These are phyloP conservation scores for Nomada ruficornis DNA, from an alignment of 2,888 invertebrate species.

Conservation along the genomic window DNA sequence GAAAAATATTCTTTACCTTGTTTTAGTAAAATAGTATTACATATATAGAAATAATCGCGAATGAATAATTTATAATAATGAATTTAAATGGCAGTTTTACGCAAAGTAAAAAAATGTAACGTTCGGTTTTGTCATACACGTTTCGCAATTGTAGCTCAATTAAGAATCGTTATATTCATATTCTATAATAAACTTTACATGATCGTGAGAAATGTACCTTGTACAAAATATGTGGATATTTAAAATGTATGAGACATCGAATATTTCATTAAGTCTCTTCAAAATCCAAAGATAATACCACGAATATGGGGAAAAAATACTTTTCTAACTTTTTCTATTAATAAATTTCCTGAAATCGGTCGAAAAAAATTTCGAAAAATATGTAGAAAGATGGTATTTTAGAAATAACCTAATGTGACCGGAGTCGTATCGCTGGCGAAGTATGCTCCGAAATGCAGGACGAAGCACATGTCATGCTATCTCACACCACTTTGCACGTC, in stretches of 20 bases:
- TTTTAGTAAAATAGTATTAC: too few relatives aligned
- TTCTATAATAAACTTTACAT: too few relatives aligned
- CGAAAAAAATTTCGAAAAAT: background rate
- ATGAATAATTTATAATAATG: too few relatives aligned
- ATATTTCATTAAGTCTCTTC: background rate
- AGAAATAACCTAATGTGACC: constrained; percentile 23
- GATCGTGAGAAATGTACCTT: too few relatives aligned
- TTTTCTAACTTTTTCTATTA: background rate
- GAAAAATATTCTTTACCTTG: background rate
- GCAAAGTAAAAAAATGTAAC: too few relatives aligned
- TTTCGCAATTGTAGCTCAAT: too few relatives aligned
- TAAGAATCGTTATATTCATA: too few relatives aligned
- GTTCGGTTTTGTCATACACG: too few relatives aligned
- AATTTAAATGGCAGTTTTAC: too few relatives aligned
- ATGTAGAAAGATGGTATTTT: background rate
- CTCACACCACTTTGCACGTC: background rate
- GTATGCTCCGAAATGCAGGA: background rate
- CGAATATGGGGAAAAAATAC: background rate
- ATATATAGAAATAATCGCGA: too few relatives aligned
- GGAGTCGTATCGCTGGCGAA: background rate
- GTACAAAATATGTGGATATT: background rate
- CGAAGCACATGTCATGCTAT: constrained; percentile 12
- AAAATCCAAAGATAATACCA: background rate
- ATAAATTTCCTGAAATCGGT: background rate
- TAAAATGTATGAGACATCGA: background rate